phyloP scores from a whole-genome alignment of 1,140 invertebrate genomes.

The Epicauta chinensis region DNA sequence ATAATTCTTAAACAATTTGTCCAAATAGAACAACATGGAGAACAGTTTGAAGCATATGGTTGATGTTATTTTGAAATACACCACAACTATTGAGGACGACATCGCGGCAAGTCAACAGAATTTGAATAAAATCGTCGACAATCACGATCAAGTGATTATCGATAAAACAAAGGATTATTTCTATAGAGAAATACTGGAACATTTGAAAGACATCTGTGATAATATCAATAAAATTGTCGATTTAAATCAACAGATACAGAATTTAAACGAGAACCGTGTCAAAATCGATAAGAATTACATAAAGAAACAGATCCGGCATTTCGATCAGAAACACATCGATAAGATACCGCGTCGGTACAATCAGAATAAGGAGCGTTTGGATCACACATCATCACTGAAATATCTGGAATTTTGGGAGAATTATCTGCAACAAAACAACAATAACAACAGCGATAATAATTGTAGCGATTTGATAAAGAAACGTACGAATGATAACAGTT shows the following conservation, averaged over 20 bases:
- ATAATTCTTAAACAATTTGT: background rate
- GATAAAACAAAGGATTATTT: slow-evolving; percentile 29
- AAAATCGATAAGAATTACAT: slow-evolving; percentile 22
- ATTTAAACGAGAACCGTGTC: slow-evolving; percentile 3
- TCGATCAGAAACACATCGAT: background rate
- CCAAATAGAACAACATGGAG: background rate
- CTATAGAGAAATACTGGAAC: slow-evolving; percentile 22
- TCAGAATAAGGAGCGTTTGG: background rate
- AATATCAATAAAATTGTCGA: slow-evolving; percentile 18
- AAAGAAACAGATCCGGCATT: slow-evolving; percentile 19
- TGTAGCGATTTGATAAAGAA: slow-evolving; percentile 17
- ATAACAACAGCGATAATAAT: background rate
- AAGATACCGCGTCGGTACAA: background rate
- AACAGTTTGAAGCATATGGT: no score
- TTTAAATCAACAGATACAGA: slow-evolving; percentile 18
- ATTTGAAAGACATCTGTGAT: slow-evolving; percentile 16
- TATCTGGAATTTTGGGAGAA: slow-evolving; percentile 26
- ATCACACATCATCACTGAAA: slow-evolving; percentile 15
- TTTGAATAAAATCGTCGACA: no score
- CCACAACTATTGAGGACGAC: slow-evolving; percentile 20
- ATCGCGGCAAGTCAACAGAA: slow-evolving; percentile 10
- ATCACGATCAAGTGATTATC: slow-evolving; percentile 3
- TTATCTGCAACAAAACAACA: background rate
- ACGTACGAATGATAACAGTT: background rate
- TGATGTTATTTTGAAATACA: slow-evolving; percentile 3